phyloP scores from a whole-genome alignment of 1,140 invertebrate genomes.

The Leptinotarsa texana region DNA sequence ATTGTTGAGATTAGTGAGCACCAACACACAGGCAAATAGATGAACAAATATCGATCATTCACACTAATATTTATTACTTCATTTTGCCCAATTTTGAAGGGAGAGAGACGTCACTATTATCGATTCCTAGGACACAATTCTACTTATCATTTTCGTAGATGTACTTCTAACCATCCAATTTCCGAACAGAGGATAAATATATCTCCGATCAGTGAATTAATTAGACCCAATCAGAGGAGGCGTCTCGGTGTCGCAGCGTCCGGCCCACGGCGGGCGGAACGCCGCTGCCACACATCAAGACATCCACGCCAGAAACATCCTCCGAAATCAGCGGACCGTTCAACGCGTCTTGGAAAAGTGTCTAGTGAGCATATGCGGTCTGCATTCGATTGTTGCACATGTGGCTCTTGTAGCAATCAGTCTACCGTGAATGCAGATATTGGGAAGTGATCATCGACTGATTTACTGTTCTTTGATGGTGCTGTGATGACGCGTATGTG shows the following conservation, averaged over 20 bases:
- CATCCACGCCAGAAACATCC: conserved; percentile 3
- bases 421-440: background rate
- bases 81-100: no score
- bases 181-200: no score
- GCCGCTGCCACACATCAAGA: conserved; percentile 1
- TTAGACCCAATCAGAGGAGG: background rate
- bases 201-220: background rate
- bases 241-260: conserved; percentile 1
- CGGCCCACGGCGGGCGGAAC: background rate
- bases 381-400: background rate
- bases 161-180: no score
- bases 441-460: background rate
- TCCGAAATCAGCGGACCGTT: background rate
- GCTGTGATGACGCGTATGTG: background rate
- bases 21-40: no score
- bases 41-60: no score
- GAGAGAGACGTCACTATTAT: no score
- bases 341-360: conserved; percentile 1
- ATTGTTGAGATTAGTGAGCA: no score
- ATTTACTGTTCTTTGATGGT: background rate
- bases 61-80: no score
- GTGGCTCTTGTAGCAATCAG: background rate
- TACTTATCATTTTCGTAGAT: no score
- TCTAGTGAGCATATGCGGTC: background rate
- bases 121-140: no score